phyloP scores from a whole-genome alignment of 2,888 invertebrate genomes.

The Gerris lacustris region DNA sequence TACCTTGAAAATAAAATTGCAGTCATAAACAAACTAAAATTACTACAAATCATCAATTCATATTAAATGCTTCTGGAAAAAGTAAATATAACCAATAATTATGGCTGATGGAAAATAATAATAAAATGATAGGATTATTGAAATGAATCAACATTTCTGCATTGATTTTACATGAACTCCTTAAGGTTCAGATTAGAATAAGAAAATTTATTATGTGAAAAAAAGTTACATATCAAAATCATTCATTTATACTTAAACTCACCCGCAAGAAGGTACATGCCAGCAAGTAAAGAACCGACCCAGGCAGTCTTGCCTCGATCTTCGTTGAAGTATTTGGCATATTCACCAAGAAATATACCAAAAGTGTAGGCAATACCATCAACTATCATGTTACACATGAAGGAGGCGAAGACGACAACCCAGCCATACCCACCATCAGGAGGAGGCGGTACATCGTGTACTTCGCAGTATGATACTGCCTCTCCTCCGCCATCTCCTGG shows the following conservation, averaged over 20 bases:
- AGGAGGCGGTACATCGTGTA: constrained; percentile 69
- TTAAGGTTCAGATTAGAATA: too few relatives aligned
- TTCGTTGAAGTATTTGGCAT: constrained; percentile 68
- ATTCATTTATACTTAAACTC: constrained; percentile 34
- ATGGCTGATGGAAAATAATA: too few relatives aligned
- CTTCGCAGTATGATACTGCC: constrained; percentile 48
- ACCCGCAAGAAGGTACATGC: constrained; percentile 90
- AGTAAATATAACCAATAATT: too few relatives aligned
- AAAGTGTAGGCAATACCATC: constrained; percentile 99
- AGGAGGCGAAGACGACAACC: constrained; percentile 91
- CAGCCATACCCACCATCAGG: constrained; percentile 87
- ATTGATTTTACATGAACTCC: too few relatives aligned
- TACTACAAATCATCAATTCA: too few relatives aligned
- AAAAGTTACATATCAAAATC: too few relatives aligned
- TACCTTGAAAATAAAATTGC: too few relatives aligned
- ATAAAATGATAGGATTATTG: too few relatives aligned
- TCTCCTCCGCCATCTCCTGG: constrained; percentile 43
- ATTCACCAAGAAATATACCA: constrained; percentile 76
- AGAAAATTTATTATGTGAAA: too few relatives aligned
- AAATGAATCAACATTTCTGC: too few relatives aligned
- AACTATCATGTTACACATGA: constrained; percentile 95
- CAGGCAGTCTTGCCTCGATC: constrained; percentile 81
- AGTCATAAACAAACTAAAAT: too few relatives aligned
- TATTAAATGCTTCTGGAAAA: too few relatives aligned
- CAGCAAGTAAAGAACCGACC: constrained; percentile 88